Evolutionary conservation across 2,113 vertebrate genomes (phyloP).

Genomic region (Monarcha castaneiventris): DNA sequence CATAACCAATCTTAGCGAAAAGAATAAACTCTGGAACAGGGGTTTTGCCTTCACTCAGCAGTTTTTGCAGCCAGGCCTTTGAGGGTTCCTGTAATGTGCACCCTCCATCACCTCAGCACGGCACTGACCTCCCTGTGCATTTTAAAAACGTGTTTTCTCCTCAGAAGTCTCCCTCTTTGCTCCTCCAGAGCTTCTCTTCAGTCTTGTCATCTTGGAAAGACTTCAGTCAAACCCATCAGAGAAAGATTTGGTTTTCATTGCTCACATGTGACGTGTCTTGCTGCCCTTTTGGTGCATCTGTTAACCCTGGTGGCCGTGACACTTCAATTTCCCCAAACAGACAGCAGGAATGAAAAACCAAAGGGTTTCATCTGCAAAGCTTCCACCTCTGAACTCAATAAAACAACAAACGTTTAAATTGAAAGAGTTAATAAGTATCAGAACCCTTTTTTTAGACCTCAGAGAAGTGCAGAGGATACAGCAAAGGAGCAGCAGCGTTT

Average conservation of each 20-base stretch:
- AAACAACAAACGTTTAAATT: not conserved
- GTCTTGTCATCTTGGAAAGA: not conserved
- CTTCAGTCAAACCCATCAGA: not conserved
- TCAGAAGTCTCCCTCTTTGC: not conserved
- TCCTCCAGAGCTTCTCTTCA: not conserved
- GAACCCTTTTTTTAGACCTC: not conserved
- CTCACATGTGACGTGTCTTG: rapidly evolving
- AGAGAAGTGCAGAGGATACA: not conserved
- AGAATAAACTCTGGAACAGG: not conserved
- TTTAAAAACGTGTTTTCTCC: not conserved
- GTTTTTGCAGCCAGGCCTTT: not conserved
- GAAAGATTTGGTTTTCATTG: not conserved
- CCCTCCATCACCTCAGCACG: not conserved
- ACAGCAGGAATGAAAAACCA: not conserved
- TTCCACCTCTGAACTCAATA: not conserved
- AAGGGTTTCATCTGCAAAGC: not conserved
- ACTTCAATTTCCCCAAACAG: not conserved
- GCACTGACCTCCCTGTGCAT: not conserved
- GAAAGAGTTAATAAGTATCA: not conserved
- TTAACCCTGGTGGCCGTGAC: not conserved
- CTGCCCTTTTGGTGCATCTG: not conserved
- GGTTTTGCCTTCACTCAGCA: not conserved
- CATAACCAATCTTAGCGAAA: not conserved
- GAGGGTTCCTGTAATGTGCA: not conserved
- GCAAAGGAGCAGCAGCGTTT: not conserved